Percentiles rank a stretch among this genome's conserved stretches.
phyloP scores from a whole-genome alignment of 2,113 vertebrate species.

The Poeciliopsis occidentalis region DNA sequence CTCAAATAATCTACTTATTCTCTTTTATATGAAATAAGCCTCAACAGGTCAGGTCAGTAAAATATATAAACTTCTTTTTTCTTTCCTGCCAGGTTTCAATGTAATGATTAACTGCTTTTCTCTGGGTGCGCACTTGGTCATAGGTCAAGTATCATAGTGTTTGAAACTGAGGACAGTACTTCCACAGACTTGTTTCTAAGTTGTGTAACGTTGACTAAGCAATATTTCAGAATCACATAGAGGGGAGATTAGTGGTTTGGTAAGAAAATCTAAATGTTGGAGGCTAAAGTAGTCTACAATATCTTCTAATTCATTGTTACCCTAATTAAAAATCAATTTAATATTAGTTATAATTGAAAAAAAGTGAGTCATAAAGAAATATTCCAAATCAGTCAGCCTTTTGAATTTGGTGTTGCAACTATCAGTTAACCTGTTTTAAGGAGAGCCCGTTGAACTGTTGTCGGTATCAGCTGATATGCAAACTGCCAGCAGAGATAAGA shows the following conservation, averaged over 20 bases:
- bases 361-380: not conserved
- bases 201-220: not conserved
- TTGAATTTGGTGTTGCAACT: not conserved
- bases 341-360: not conserved
- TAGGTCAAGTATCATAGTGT: not conserved
- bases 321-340: not conserved
- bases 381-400: not conserved
- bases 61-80: not conserved
- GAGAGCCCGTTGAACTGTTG: not conserved
- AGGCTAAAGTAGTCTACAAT: not conserved
- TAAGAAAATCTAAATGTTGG: not conserved
- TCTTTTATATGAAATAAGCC: not conserved
- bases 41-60: not conserved
- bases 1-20: not conserved
- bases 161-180: not conserved
- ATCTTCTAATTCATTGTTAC: not conserved
- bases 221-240: not conserved
- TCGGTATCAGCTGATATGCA: not conserved
- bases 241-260: not conserved
- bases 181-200: not conserved
- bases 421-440: not conserved
- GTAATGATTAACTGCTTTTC: conserved; percentile 3
- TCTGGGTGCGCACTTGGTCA: not conserved
- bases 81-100: not conserved
- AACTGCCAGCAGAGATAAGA: not conserved